Percentiles rank a stretch among this genome's conserved stretches.
phyloP scores from a whole-genome alignment of 2,113 vertebrate genomes.

The Eretmochelys imbricata region DNA sequence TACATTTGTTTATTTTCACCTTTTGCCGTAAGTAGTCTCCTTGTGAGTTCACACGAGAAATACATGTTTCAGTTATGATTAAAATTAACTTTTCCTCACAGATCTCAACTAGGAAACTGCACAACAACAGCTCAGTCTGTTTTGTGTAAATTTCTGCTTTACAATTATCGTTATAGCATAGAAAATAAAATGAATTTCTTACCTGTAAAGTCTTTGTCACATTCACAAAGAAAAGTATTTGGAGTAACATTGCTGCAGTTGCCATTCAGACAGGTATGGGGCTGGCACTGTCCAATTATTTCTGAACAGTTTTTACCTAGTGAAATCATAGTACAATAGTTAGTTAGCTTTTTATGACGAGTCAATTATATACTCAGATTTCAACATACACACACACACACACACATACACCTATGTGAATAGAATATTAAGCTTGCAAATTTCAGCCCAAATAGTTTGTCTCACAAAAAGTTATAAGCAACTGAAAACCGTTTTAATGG shows the following conservation, averaged over 20 bases:
- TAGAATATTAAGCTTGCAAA: not conserved
- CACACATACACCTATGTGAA: not conserved
- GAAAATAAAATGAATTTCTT: slow-evolving; percentile 45
- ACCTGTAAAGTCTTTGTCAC: slow-evolving; percentile 79
- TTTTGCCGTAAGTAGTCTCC: not conserved
- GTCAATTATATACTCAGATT: not conserved
- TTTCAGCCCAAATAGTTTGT: not conserved
- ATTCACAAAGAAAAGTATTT: slow-evolving; percentile 80
- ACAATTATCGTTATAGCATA: not conserved
- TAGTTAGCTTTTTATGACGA: not conserved
- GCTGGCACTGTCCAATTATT: slow-evolving; percentile 80
- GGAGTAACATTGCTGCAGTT: slow-evolving; percentile 74
- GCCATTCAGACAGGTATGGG: slow-evolving; percentile 76
- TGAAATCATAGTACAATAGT: not conserved
- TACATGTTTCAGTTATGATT: not conserved
- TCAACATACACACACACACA: not conserved
- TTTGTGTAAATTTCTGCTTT: not conserved
- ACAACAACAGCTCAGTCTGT: accelerated
- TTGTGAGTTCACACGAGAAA: not conserved
- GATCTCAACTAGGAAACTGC: not conserved
- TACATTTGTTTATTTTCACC: not conserved
- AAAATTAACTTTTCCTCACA: not conserved
- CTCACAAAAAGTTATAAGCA: not conserved
- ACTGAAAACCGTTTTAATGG: not conserved
- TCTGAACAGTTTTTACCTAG: slow-evolving; percentile 86